Percentiles rank a stretch among this genome's conserved stretches.
Evolutionary conservation across 1,140 invertebrate species (phyloP).

Genomic region (Paracyclopina nana): DNA sequence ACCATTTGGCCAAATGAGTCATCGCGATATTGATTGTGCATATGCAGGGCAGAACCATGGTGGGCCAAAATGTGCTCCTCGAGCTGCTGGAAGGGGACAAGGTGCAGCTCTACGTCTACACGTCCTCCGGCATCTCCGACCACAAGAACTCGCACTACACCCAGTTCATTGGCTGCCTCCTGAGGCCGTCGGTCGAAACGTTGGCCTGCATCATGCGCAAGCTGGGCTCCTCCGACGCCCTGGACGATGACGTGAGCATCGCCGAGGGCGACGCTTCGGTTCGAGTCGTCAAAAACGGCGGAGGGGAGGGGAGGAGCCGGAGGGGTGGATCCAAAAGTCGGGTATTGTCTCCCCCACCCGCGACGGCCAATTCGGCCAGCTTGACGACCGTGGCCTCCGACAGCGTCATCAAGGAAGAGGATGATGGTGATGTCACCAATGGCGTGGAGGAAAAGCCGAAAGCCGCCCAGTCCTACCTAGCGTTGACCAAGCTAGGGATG

Average conservation of each 20-base stretch:
- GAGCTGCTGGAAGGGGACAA: conserved; percentile 9
- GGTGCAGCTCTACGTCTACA: conserved; percentile 11
- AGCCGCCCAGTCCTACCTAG: background rate
- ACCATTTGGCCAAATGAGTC: no score
- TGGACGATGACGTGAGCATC: background rate
- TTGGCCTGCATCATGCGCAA: background rate
- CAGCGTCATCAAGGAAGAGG: no score
- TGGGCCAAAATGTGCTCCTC: conserved; percentile 9
- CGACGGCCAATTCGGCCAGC: background rate
- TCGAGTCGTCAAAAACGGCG: background rate
- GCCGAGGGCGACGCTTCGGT: conserved; percentile 1
- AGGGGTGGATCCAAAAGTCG: background rate
- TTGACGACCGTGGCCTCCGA: no score
- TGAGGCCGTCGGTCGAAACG: background rate
- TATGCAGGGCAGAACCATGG: conserved; percentile 13
- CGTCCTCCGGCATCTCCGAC: conserved; percentile 7
- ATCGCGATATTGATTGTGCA: background rate
- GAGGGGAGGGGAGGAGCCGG: background rate
- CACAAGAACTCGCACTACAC: conserved; percentile 14
- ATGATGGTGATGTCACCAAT: background rate
- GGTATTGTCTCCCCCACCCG: background rate
- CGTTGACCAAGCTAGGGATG: conserved; percentile 2
- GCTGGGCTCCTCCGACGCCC: background rate
- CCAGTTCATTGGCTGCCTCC: conserved; percentile 5
- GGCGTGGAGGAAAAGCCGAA: background rate